Base-by-base conservation (phyloP, 2,797 vertebrate species). In the Bothrops alternatus region DNA sequence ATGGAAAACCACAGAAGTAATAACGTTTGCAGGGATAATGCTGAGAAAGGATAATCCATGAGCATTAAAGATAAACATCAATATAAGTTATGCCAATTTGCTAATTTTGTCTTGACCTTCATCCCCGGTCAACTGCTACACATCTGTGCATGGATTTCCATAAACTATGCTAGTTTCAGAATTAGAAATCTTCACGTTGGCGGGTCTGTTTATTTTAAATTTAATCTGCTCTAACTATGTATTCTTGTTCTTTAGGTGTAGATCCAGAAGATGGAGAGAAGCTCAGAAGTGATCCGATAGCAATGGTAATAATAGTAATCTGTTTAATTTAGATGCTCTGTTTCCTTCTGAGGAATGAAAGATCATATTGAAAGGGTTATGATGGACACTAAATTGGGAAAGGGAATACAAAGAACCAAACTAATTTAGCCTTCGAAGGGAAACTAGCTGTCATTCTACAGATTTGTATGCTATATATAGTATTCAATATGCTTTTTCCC, bases 221-320 rank as follows among this genome's bases (percentile, higher is more conserved):
- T 20, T 82, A 60, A 32, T 4, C 13, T 69, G 6, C 11, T 42
- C 16, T 90, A 73, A 93, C 23, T 7, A 25, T 12, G 0, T 7
- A 3, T 82, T 73, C 3, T 91, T 89, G 2, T 57, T 56, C 50
- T 55, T 37, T 86, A 97, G 96, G 95, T 7, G 65, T 94, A 87
- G 96, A 96, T 42, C 88, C 95, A 3, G 96, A 97, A 63, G 96
- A 96, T 86, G 88, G 16, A 55, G 53, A 63, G 12, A 90, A 47
- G 25, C 87, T 97, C 91, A 56, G 73, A 32, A 94, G 92, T 4
- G 96, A 97, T 85, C 91, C 92, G 1, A 93, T 94, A 6, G 95
- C 96, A 25, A 95, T 94, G 96, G 97, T 97, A 93, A 85, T 47
- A 32, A 85, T 56, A 53, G 50, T 53, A 18, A 63, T 32, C 20